phyloP scores from a whole-genome alignment of 1,140 invertebrate species.

The Archivesica marissinica region DNA sequence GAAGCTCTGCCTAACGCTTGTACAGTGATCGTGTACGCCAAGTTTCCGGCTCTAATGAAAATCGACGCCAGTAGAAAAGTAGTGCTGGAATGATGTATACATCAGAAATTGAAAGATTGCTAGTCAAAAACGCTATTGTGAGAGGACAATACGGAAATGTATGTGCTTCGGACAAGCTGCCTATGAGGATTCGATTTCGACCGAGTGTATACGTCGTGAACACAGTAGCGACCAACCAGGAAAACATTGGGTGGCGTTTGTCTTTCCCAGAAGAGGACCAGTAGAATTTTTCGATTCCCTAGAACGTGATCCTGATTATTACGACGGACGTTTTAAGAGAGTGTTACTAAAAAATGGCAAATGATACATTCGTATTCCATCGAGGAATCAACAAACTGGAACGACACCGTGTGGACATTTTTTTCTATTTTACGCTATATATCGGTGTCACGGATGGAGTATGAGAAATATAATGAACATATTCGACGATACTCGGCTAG shows the following conservation, averaged over 20 bases:
- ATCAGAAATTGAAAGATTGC: background rate
- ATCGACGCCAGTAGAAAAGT: too few species aligned
- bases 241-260: conserved; percentile 10
- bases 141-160: too few species aligned
- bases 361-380: background rate
- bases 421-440: background rate
- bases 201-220: conserved; percentile 5
- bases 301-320: background rate
- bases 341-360: background rate
- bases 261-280: conserved; percentile 14
- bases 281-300: too few species aligned
- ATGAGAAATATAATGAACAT: background rate
- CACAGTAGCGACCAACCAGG: conserved; percentile 1
- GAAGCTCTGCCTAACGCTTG: conserved; percentile 1
- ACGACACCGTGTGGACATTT: conserved; percentile 5
- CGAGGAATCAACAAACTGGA: background rate
- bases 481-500: background rate
- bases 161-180: conserved; percentile 1
- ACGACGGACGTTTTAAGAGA: background rate
- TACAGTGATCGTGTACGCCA: too few species aligned
- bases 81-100: too few species aligned
- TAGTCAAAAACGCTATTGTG: background rate
- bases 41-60: too few species aligned
- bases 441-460: background rate
- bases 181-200: background rate